Evolutionary conservation across 2,113 vertebrate species (phyloP).

Genomic region (Barbus barbus): DNA sequence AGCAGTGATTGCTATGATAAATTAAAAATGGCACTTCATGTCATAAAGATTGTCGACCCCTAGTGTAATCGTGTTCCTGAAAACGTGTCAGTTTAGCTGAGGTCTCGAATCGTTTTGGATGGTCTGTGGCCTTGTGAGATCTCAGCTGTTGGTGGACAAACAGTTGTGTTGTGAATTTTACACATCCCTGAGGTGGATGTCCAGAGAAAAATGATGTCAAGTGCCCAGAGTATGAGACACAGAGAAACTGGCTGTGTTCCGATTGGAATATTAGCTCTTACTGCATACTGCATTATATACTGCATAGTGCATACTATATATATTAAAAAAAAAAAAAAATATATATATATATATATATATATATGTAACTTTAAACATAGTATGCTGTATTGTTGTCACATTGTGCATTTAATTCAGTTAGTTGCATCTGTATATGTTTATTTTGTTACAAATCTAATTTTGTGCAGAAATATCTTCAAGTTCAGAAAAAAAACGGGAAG

Average conservation of each 20-base stretch:
- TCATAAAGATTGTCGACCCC: not conserved
- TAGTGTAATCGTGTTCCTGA: not conserved
- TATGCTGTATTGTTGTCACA: not conserved
- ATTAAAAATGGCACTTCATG: not conserved
- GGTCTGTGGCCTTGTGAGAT: not conserved
- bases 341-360: not conserved
- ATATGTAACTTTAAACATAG: not conserved
- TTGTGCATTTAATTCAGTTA: too few relatives aligned
- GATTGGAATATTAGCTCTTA: not conserved
- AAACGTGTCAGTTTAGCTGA: not conserved
- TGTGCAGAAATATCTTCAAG: not conserved
- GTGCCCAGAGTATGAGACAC: not conserved
- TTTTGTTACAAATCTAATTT: not conserved
- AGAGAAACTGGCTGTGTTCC: not conserved
- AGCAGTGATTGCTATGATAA: not conserved
- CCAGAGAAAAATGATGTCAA: conserved; percentile 19
- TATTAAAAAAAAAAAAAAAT: too few relatives aligned
- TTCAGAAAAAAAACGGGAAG: too few relatives aligned
- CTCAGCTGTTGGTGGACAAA: conserved; percentile 18
- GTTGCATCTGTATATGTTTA: not conserved
- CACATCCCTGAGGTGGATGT: conserved; percentile 24
- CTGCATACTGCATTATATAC: not conserved
- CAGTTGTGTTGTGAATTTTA: conserved; percentile 19
- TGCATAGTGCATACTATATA: not conserved
- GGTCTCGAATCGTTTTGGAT: conserved; percentile 9